phyloP scores from a whole-genome alignment of 2,113 vertebrate species.

The Neotoma lepida region DNA sequence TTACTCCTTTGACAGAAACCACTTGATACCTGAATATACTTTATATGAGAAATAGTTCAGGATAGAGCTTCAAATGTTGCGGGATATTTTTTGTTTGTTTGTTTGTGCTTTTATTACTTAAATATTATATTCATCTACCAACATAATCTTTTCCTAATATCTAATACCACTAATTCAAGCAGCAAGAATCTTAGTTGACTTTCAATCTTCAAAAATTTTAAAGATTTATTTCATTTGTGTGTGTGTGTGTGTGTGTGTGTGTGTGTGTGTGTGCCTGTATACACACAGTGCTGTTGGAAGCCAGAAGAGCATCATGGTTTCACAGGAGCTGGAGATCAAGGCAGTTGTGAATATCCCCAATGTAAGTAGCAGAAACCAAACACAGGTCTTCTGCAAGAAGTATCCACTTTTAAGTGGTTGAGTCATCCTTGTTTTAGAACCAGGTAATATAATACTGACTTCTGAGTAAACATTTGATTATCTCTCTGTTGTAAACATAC shows the following conservation, averaged over 20 bases:
- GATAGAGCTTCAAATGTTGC: constrained; percentile 9
- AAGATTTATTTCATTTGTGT: background rate
- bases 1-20: constrained; percentile 60
- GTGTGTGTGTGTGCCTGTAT: too few relatives aligned
- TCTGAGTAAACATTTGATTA: background rate
- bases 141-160: constrained; percentile 23
- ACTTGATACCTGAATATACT: constrained; percentile 70
- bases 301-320: background rate
- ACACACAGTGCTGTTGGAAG: background rate
- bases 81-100: background rate
- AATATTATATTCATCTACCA: background rate
- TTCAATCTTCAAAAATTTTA: constrained; percentile 75
- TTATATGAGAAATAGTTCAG: constrained; percentile 62
- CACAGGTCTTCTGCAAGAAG: background rate
- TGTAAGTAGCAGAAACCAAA: background rate
- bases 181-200: constrained; percentile 53
- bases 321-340: background rate
- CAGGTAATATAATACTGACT: background rate
- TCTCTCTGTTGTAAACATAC: background rate
- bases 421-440: background rate
- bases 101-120: constrained; percentile 27
- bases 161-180: constrained; percentile 40
- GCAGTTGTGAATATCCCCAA: background rate
- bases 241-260: background rate
- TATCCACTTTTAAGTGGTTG: background rate